Evolutionary conservation across 53 echinoderm and acorn worm species (phyloP), one percentile per base, ranked within the genome.

Genomic region (Arbacia lixula): DNA sequence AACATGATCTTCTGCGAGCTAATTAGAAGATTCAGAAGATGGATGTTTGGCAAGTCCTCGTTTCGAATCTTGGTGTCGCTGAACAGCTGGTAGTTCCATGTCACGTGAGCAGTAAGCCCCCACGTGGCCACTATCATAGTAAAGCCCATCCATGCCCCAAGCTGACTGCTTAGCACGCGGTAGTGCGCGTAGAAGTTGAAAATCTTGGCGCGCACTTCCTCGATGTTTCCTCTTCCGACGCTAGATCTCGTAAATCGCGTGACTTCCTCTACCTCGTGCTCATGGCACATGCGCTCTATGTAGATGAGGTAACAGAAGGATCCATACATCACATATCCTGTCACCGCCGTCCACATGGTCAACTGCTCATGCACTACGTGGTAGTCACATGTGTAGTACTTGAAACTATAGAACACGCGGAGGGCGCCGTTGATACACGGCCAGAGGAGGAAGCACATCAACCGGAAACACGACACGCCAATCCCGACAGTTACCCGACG

Each of bases 1-100:
- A 91, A 91, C 91, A 91, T 91, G 53, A 87, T 85, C 66, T 91
- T 91, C 85, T 91, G 91, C 12, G 87, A 69, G 78, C 87, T 68
- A 28, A 91, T 35, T 17, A 91, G 72, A 21, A 84, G 1, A 39
- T 91, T 87, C 36, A 91, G 87, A 30, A 87, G 50, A 38, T 28
- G 56, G 0, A 87, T 60, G 17, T 38, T 41, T 3, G 60, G 39
- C 26, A 78, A 5, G 25, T 17, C 37, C 3, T 40, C 12, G 6
- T 12, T 36, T 19, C 68, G 49, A 12, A 76, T 35, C 5, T 76
- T 67, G 26, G 29, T 51, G 20, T 72, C 63, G 26, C 67, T 78
- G 87, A 68, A 87, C 51, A 87, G 57, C 49, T 69, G 77, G 60
- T 91, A 91, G 41, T 91, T 91, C 91, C 91, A 91, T 9, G 87